phyloP scores from a whole-genome alignment of 2,888 invertebrate species.

The Junonia oenone region DNA sequence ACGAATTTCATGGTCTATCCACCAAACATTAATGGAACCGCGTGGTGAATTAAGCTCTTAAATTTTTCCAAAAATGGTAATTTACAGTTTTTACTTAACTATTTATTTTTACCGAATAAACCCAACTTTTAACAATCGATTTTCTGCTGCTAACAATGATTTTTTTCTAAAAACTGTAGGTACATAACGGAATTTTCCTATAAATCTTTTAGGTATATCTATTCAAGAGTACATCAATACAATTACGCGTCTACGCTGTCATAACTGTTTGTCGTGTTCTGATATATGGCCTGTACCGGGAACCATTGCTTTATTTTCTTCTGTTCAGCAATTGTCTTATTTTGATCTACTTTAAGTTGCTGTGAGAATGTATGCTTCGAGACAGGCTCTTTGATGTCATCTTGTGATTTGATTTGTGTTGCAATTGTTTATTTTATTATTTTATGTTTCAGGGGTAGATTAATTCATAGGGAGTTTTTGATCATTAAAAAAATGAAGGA shows the following conservation, averaged over 20 bases:
- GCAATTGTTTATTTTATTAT: background rate
- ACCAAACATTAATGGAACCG: too few relatives aligned
- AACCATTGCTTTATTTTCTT: background rate
- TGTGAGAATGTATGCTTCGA: background rate
- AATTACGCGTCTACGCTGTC: conserved; percentile 11
- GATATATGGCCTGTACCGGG: conserved; percentile 6
- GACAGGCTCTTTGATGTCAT: background rate
- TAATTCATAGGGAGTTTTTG: background rate
- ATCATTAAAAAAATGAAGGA: background rate
- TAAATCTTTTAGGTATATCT: background rate
- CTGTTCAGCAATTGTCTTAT: conserved; percentile 1
- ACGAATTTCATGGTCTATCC: too few relatives aligned
- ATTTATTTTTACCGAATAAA: too few relatives aligned
- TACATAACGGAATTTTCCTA: too few relatives aligned
- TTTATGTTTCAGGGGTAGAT: background rate
- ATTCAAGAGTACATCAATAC: conserved; percentile 3
- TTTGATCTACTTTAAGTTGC: background rate
- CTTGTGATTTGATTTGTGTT: background rate
- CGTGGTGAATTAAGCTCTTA: too few relatives aligned
- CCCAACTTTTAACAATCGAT: too few relatives aligned
- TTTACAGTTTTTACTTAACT: too few relatives aligned
- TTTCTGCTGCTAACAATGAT: too few relatives aligned
- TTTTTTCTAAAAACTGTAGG: too few relatives aligned
- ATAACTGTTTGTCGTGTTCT: conserved; percentile 6
- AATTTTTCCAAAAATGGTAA: too few relatives aligned